A percentile compares a stretch with the other conserved stretches of the same genome.
Evolutionary conservation across 2,113 vertebrate genomes (phyloP).

Genomic region (Formicarius rufipectus): DNA sequence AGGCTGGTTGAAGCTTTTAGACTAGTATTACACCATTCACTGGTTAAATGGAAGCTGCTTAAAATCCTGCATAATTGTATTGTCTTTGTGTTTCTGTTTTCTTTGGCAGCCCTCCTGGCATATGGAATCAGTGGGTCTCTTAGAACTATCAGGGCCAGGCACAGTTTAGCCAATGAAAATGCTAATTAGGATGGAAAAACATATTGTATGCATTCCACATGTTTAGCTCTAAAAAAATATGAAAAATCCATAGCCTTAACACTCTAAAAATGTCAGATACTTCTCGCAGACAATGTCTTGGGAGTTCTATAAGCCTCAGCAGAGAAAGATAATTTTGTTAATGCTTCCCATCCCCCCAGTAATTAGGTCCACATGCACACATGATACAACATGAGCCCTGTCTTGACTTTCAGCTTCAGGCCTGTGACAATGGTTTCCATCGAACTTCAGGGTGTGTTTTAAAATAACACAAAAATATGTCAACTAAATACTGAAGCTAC

Average conservation of each 20-base stretch:
- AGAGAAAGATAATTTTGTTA: not conserved
- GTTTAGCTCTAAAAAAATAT: not conserved
- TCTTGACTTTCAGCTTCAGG: not conserved
- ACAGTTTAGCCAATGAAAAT: not conserved
- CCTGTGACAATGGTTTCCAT: not conserved
- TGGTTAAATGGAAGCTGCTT: not conserved
- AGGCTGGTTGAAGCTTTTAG: not conserved
- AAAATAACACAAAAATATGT: not conserved
- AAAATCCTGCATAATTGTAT: not conserved
- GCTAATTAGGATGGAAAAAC: not conserved
- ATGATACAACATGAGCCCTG: not conserved
- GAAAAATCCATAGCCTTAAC: not conserved
- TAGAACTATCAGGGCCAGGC: not conserved
- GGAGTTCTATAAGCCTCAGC: not conserved
- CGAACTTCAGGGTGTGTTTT: conserved; percentile 1
- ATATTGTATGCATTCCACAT: not conserved
- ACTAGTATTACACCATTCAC: not conserved
- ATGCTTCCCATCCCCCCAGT: fast-evolving
- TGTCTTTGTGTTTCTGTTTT: not conserved
- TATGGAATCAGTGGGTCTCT: not conserved
- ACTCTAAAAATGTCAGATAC: not conserved
- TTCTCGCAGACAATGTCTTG: not conserved
- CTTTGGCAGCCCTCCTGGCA: not conserved
- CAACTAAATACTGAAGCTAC: not conserved
- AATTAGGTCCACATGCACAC: not conserved